Base-by-base conservation (phyloP, 2,888 invertebrate species). In the Lithophane ornitopus region DNA sequence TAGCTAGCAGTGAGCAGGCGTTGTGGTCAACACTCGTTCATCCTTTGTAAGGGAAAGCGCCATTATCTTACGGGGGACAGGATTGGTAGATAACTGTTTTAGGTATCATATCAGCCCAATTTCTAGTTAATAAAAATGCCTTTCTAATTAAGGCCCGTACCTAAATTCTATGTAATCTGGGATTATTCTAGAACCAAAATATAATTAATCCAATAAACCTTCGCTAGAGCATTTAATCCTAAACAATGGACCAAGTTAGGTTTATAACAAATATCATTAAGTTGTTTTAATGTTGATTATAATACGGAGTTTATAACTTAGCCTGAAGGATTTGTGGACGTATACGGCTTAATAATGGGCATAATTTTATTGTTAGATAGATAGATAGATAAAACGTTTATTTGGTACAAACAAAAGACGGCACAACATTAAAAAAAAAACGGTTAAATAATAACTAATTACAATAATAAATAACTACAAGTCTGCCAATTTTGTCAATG, bases 201-300 rank as follows among this genome's bases (percentile, higher is more conserved):
- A 49, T 71, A 83, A 85, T 85, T 71, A 76, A 76, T 39, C 26
- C 58, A 69, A 71, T 85, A 85, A 82, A 81, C 75, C 66, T 74
- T 46, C 9, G 52, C 59, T 62, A 41, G 63, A 66, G 58, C 68
- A 73, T 52, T 81, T 81, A 76, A 81, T 71, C 81, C 73, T 9
- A 41, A 73, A 81, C 74, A 85, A 85, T 77, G 68, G 70, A 28
- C 49, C 8, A 54, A 72, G 62, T 81, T 54, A 68, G 66, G 70
- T 75, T 82, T 59, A 85, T 76, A 78, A 80, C 80, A 78, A 80
- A 80, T 82, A 80, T 80, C 80, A 74, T 74, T 70, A 84, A 80
- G 54, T 61, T 59, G 41, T 8, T 52, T 70, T 63, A 71, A 76
- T 67, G 70, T 59, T 81, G 61, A 85, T 71, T 85, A 85, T 82